Base-by-base conservation (phyloP, 1,140 invertebrate genomes). In the Melanaphis sacchari region DNA sequence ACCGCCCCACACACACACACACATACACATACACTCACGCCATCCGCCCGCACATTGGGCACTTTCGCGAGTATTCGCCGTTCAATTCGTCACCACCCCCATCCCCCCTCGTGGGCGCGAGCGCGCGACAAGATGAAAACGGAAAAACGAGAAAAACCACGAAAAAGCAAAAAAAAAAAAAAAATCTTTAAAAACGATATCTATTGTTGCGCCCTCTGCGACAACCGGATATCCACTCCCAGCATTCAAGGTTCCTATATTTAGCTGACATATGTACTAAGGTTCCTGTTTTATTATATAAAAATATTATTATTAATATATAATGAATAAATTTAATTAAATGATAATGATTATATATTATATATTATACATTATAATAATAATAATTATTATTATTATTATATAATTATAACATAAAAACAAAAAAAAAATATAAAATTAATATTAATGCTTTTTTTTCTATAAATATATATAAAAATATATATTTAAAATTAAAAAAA, bases 231-330 rank as follows among this genome's bases (percentile, higher is more conserved):
- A 94, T 94, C 94, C 93, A 94, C 94, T 95, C 95, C 95, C 95
- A 95, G 95, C 94, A 94, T 94, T 94, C 94, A 95, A 95, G 95
- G 95, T 95, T 95, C 95, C 95, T 95, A 95, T 93, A 95, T 94
- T 94, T 95, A 95, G 95, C 94, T 95, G 95, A 95, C 95, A 94
- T 94, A 93, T 90, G 95, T 94, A 95, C 94, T 95, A 95, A 95
- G 95, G 95, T 95, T 95, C 95, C 95, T 95, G 95, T 95, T 95
- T 94, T 94, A 94, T 94, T 91, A 94, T 93, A 91, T 87, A 88
- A 76, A 76, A 93, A 89, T 93, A 90, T 88, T 89, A 90, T 49
- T 90, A 90, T 54, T 82, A 93, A 66, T 93, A 46, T 85, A 46
- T 85, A 36, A 82, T 93, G n/a, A 90, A 38, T 82, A 94, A 94